Evolutionary conservation across 1,140 invertebrate species (phyloP).

Genomic region (Pissodes strobi): DNA sequence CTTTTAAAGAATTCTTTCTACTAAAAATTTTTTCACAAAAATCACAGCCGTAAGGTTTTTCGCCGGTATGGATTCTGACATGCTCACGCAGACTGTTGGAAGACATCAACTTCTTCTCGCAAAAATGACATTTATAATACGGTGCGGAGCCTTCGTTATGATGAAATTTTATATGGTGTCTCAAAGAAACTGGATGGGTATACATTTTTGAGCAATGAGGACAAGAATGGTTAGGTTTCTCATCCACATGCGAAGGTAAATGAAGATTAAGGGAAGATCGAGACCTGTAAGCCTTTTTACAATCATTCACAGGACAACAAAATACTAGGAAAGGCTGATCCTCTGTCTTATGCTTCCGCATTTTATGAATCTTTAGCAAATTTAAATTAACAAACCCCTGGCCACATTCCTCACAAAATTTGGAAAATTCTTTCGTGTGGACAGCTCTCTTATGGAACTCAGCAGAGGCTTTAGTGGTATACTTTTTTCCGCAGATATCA

Average conservation of each 20-base stretch:
- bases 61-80: conserved; percentile 70
- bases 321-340: not conserved
- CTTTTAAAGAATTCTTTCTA: conserved; percentile 57
- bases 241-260: not conserved
- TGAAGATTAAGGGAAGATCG: conserved; percentile 6
- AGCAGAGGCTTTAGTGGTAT: conserved; percentile 68
- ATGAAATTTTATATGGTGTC: conserved; percentile 46
- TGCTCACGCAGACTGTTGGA: conserved; percentile 53
- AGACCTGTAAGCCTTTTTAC: conserved; percentile 7
- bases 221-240: conserved; percentile 53
- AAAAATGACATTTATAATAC: conserved; percentile 30
- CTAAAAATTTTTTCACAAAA: conserved; percentile 63
- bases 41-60: conserved; percentile 70
- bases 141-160: conserved; percentile 20
- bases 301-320: conserved; percentile 16
- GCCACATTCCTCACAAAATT: conserved; percentile 40
- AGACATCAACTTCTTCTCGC: conserved; percentile 32
- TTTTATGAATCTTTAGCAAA: conserved; percentile 8
- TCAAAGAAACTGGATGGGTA: conserved; percentile 27
- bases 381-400: conserved; percentile 38
- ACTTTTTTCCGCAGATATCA: conserved; percentile 60
- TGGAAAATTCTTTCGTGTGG: conserved; percentile 59
- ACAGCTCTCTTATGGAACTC: conserved; percentile 64
- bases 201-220: conserved; percentile 65
- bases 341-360: not conserved